Evolutionary conservation across 2,888 invertebrate genomes (phyloP).

Genomic region (Cryptosula pallasiana): DNA sequence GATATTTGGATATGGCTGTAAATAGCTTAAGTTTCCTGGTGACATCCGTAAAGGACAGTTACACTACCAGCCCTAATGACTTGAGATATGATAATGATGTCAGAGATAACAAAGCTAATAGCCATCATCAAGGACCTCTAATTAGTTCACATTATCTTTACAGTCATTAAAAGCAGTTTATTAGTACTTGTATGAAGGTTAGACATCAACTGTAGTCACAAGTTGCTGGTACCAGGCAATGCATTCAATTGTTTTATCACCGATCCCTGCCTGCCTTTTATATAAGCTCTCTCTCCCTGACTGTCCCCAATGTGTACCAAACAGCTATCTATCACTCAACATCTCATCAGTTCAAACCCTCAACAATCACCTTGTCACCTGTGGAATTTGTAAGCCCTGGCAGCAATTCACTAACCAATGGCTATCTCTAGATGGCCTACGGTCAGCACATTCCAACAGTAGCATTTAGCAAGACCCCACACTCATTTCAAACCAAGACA

Average conservation of each 20-base stretch:
- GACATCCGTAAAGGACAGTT: background rate
- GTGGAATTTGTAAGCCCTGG: too few species aligned
- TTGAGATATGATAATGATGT: background rate
- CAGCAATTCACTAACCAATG: too few species aligned
- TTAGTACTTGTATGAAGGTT: constrained; percentile 4
- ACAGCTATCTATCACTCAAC: too few species aligned
- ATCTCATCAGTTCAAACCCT: too few species aligned
- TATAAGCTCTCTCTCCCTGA: too few species aligned
- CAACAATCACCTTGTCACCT: too few species aligned
- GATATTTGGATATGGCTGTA: background rate
- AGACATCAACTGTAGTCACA: background rate
- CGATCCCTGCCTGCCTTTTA: too few species aligned
- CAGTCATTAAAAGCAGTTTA: constrained; percentile 20
- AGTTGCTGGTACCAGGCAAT: background rate
- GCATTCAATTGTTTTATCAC: background rate
- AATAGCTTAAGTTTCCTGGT: background rate
- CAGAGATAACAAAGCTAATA: constrained; percentile 13
- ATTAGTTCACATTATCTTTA: constrained; percentile 22
- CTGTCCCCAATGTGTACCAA: too few species aligned
- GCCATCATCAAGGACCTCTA: background rate
- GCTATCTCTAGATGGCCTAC: too few species aligned
- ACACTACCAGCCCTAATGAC: background rate
- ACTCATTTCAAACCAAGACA: too few species aligned
- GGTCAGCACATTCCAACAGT: too few species aligned
- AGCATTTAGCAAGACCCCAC: too few species aligned